These are phyloP conservation scores for Actinostola sp. DNA, from an alignment of 92 coral and sea anemone genomes.

Conservation along the genomic window DNA sequence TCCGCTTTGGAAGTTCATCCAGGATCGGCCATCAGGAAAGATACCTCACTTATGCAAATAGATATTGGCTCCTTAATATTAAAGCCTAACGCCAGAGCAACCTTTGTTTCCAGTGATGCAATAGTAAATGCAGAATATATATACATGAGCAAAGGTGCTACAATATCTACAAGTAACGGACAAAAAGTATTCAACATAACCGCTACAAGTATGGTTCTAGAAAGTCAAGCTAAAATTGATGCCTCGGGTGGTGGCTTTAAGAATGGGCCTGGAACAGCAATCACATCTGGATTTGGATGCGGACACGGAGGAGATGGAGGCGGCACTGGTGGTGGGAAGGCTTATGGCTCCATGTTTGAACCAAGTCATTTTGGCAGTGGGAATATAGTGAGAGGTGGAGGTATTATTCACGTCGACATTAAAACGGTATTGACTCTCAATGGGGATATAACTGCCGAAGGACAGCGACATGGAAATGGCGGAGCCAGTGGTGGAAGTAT, in stretches of 20 bases:
- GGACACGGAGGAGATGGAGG: conserved; percentile 72
- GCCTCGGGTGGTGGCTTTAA: conserved; percentile 58
- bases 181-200: conserved; percentile 50
- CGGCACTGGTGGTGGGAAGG: conserved; percentile 41
- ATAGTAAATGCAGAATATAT: conserved; percentile 20
- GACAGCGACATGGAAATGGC: conserved; percentile 43
- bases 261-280: conserved; percentile 48
- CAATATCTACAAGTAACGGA: conserved; percentile 14
- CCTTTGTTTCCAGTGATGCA: conserved; percentile 27
- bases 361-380: conserved; percentile 65
- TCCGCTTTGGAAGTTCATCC: conserved; percentile 29
- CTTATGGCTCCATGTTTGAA: conserved; percentile 64
- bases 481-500: conserved; percentile 75
- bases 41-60: conserved; percentile 3
- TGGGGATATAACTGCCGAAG: conserved; percentile 56
- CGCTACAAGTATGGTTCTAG: conserved; percentile 37
- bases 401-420: conserved; percentile 40
- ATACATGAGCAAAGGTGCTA: conserved; percentile 33
- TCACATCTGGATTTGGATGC: conserved; percentile 48
- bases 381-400: conserved; percentile 61
- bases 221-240: conserved; percentile 42
- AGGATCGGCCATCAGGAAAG: conserved; percentile 40
- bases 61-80: conserved; percentile 25
- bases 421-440: conserved; percentile 38
- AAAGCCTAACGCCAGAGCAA: conserved; percentile 31